These are phyloP conservation scores for Sceliomorpha sp. DNA, from an alignment of 2,888 invertebrate species.

Conservation along the genomic window DNA sequence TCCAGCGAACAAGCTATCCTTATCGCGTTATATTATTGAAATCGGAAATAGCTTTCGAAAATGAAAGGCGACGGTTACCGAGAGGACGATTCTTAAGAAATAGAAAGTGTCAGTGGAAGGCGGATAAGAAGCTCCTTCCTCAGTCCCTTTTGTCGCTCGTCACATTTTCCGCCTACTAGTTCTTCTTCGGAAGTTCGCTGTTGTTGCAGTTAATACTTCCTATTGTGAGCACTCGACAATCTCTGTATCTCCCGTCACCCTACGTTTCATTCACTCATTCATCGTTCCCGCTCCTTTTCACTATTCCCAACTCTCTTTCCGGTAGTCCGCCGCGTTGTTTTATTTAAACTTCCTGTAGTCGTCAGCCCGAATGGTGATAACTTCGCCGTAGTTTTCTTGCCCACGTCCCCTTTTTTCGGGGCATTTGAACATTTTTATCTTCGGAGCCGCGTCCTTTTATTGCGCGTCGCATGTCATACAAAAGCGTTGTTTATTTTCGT, in stretches of 20 bases:
- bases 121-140: constrained; percentile 27
- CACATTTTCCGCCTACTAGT: constrained; percentile 40
- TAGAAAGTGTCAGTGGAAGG: constrained; percentile 21
- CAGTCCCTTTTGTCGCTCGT: constrained; percentile 23
- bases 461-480: neutral
- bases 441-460: constrained; percentile 1
- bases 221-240: constrained; percentile 40
- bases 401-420: constrained; percentile 8
- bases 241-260: constrained; percentile 28
- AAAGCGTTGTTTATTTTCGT: constrained; percentile 9
- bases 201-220: constrained; percentile 47
- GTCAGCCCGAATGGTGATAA: constrained; percentile 19
- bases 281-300: constrained; percentile 10
- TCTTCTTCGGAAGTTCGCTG: constrained; percentile 34
- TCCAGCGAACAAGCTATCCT: constrained; percentile 2
- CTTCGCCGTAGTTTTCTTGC: constrained; percentile 21
- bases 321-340: constrained; percentile 20
- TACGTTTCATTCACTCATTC: constrained; percentile 36
- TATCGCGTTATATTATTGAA: constrained; percentile 10
- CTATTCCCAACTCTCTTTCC: constrained; percentile 21
- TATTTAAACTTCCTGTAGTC: constrained; percentile 41
- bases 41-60: constrained; percentile 10
- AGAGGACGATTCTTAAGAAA: constrained; percentile 5
- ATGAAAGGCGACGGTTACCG: constrained; percentile 9
- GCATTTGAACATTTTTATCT: constrained; percentile 24